Base-by-base conservation (phyloP, 1,140 invertebrate genomes). In the Nasonia vitripennis region DNA sequence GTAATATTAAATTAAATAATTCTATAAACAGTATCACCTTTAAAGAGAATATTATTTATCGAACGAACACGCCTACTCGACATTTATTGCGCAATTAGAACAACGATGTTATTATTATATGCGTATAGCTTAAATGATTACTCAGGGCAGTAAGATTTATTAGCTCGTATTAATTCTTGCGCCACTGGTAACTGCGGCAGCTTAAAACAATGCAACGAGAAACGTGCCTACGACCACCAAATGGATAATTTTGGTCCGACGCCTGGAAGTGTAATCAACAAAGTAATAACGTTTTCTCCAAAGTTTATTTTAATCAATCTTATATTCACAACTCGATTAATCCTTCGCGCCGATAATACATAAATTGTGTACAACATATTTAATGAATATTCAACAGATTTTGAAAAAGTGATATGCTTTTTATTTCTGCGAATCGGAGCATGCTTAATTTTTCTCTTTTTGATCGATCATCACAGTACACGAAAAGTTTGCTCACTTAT, bases 381-480 rank as follows among this genome's bases (percentile, higher is more conserved):
- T 78, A 62, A 78, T 3, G n/a, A 68, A 31, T 41, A 34, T 11
- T 79, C 14, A 67, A 71, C n/a, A 3, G 10, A 37, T 80, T 81
- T n/a, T n/a, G 27, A 55, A 17, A 62, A 67, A n/a, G n/a, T 67
- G 73, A 41, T 51, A 82, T 82, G 70, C 27, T 73, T 82, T 7
- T 20, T n/a, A 7, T 62, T 62, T 74, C 20, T 17, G 51, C 73
- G 68, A 82, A 82, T 62, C 23, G 68, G 55, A 41, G 9, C 31
- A 68, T 71, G 62, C 20, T 78, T 84, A 67, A 23, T 71, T n/a
- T 27, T n/a, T 62, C 17, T 17, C 4, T 62, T 14, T 78, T 84
- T 84, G 68, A 79, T 78, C 78, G 27, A 75, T 74, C 77, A 85
- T 85, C 78, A 85, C 83, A 85, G 78, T 85, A 85, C 51, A 84